Conservation (phyloP, 2,888 invertebrate species). For the Nephrotoma guestfalica region DNA sequence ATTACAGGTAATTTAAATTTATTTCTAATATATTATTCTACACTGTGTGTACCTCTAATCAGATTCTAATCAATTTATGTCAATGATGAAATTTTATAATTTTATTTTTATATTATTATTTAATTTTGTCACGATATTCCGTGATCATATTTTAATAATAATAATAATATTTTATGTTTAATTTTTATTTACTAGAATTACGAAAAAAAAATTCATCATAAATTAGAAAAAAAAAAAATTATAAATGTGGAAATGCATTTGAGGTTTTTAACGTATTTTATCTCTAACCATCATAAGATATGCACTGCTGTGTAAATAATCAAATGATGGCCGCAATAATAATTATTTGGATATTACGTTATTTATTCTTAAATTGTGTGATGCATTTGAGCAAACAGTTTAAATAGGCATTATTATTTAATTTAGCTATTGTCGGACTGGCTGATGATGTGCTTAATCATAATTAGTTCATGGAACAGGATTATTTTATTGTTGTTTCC, state of each 20-base stretch:
- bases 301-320: background rate
- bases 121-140: background rate
- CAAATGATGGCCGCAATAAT: background rate
- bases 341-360: background rate
- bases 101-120: background rate
- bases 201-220: background rate
- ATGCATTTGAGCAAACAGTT: too few species aligned
- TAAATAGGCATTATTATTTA: background rate
- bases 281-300: background rate
- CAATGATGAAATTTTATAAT: background rate
- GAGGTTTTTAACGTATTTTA: background rate
- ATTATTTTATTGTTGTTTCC: too few species aligned
- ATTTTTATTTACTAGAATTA: background rate
- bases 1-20: background rate
- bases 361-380: background rate
- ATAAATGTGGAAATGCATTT: background rate
- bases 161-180: background rate
- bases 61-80: background rate
- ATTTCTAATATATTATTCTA: background rate
- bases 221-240: background rate
- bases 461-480: too few species aligned
- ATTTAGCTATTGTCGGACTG: too few species aligned
- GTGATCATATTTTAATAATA: background rate
- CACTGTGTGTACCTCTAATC: background rate
- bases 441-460: too few species aligned